Base-by-base conservation (phyloP, 2,888 invertebrate genomes). In the Trissonchulus sp. region DNA sequence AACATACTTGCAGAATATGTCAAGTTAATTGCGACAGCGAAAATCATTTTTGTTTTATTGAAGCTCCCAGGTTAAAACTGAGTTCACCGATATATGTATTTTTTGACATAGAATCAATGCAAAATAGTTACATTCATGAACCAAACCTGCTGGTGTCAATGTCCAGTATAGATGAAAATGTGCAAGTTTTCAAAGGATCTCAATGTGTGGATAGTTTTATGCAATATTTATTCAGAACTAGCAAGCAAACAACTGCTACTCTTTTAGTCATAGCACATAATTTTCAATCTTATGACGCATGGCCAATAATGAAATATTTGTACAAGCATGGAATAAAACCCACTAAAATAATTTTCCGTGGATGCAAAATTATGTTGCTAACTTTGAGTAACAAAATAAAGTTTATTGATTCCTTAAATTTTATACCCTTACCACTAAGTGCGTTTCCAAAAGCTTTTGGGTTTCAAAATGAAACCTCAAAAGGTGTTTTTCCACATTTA, bases 21-120 rank as follows among this genome's bases (percentile, higher is more conserved):
- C n/a, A n/a, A n/a, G n/a, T n/a, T n/a, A n/a, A n/a, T n/a, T n/a
- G n/a, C n/a, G n/a, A n/a, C n/a, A n/a, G n/a, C n/a, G n/a, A n/a
- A n/a, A n/a, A n/a, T n/a, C n/a, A n/a, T n/a, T n/a, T n/a, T n/a
- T n/a, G n/a, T n/a, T n/a, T n/a, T n/a, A n/a, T n/a, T n/a, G n/a
- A n/a, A n/a, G n/a, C n/a, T n/a, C n/a, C n/a, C n/a, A n/a, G 8
- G 23, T 23, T 15, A 15, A 48, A 23, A 15, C 8, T n/a, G n/a
- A n/a, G n/a, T n/a, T n/a, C n/a, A n/a, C n/a, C n/a, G n/a, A 30
- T 15, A 8, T 65, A 65, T 30, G 34, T 65, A 31, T 65, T 31
- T 65, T 65, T 65, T 65, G 65, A 65, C 34, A n/a, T 65, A 8
- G 65, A 65, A n/a, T 65, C 65, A 8, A 65, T 65, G 65, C n/a